Percentiles rank a stretch among this genome's conserved stretches.
These are phyloP conservation scores for Danio jaintianensis DNA, from an alignment of 2,797 vertebrate species.

Conservation along the genomic window DNA sequence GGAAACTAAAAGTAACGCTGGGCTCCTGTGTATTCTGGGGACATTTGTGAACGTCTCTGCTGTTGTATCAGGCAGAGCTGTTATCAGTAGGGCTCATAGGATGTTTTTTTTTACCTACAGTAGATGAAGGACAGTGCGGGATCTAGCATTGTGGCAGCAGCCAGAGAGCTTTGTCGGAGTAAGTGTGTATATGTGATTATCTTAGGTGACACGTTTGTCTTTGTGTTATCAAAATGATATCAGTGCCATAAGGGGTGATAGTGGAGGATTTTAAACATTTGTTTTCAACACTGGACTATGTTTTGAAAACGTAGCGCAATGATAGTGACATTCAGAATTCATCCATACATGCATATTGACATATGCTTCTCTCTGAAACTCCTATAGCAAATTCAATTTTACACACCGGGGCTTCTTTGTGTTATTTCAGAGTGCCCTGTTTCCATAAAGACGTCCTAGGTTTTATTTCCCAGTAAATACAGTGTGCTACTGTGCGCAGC, in stretches of 20 bases:
- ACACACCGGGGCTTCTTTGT: conserved; percentile 80
- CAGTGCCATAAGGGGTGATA: conserved; percentile 4
- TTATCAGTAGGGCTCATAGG: conserved; percentile 35
- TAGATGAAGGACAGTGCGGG: not conserved
- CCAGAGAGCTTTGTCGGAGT: not conserved
- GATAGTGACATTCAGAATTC: conserved; percentile 71
- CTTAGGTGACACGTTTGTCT: conserved; percentile 32
- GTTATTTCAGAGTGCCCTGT: conserved; percentile 76
- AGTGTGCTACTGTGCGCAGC: conserved; percentile 72
- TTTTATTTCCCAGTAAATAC: conserved; percentile 84
- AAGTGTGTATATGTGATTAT: conserved; percentile 15
- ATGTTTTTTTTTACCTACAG: conserved; percentile 36
- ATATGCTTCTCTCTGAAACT: conserved; percentile 77
- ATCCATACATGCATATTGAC: conserved; percentile 75
- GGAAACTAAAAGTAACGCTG: not conserved
- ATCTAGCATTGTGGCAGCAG: not conserved
- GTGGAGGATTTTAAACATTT: not conserved
- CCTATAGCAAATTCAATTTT: conserved; percentile 84
- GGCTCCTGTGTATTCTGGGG: not conserved
- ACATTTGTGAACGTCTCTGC: conserved; percentile 10
- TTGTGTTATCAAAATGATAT: conserved; percentile 1
- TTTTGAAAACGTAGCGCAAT: conserved; percentile 37
- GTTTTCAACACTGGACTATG: conserved; percentile 19
- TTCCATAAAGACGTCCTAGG: conserved; percentile 79
- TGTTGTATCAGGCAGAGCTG: conserved; percentile 6